A percentile compares a stretch with the other conserved stretches of the same genome.
Evolutionary conservation across 2,113 vertebrate genomes (phyloP).

Genomic region (Microtus montanus): DNA sequence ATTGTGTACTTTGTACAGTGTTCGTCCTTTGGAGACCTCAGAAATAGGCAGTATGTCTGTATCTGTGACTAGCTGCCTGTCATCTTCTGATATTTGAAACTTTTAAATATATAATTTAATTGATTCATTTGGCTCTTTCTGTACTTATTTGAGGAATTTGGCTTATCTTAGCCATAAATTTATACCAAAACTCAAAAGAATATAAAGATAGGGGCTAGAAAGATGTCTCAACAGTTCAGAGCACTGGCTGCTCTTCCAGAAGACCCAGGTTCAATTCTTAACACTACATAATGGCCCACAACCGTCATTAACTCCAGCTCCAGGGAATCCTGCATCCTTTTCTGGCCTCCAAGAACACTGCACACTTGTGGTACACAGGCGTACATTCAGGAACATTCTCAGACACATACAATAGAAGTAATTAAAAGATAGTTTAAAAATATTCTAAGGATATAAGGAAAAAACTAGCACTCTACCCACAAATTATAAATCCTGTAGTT

Average conservation of each 20-base stretch:
- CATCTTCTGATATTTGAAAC: constrained; percentile 50
- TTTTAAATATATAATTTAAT: constrained; percentile 52
- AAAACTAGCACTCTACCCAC: background rate
- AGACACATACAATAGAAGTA: background rate
- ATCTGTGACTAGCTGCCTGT: constrained; percentile 1
- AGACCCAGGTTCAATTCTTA: background rate
- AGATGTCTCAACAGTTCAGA: background rate
- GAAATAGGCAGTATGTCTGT: background rate
- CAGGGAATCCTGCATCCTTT: background rate
- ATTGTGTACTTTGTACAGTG: background rate
- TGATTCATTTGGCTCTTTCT: constrained; percentile 38
- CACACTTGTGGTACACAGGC: background rate
- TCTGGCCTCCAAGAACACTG: background rate
- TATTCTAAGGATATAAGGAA: constrained; percentile 45
- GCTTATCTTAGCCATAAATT: constrained; percentile 32
- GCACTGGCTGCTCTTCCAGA: background rate
- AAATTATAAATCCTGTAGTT: background rate
- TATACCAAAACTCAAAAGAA: constrained; percentile 48
- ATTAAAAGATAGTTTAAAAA: background rate
- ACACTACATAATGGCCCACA: background rate
- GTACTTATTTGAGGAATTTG: constrained; percentile 53
- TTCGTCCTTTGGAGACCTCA: background rate
- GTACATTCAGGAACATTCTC: background rate
- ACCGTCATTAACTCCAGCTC: background rate
- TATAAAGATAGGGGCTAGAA: background rate